Percentiles rank a stretch among this genome's conserved stretches.
These are phyloP conservation scores for Drosophila parthenogenetica DNA, from an alignment of 2,888 invertebrate species.

Conservation along the genomic window DNA sequence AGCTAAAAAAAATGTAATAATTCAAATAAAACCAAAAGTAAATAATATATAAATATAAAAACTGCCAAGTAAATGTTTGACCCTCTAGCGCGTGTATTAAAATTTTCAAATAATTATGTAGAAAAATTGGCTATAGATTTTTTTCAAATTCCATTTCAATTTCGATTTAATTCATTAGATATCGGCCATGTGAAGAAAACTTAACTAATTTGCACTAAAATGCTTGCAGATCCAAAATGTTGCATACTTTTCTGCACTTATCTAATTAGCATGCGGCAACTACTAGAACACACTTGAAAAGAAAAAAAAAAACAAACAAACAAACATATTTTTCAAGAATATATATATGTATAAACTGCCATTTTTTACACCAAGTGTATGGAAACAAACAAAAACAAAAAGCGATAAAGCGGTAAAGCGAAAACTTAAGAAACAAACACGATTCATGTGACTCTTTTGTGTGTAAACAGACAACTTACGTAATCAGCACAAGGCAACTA, in stretches of 20 bases:
- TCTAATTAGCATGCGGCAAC: conserved; percentile 63
- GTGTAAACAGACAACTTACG: conserved; percentile 54
- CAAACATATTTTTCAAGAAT: conserved; percentile 54
- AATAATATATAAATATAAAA: conserved; percentile 52
- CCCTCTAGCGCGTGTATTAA: conserved; percentile 61
- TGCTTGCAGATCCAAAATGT: conserved; percentile 49
- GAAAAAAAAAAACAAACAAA: conserved; percentile 25
- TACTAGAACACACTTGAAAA: conserved; percentile 67
- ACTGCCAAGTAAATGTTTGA: conserved; percentile 77
- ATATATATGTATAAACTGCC: conserved; percentile 81
- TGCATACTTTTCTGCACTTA: conserved; percentile 44
- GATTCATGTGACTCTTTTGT: conserved; percentile 64
- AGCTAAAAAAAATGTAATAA: conserved; percentile 40
- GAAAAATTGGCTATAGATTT: conserved; percentile 42
- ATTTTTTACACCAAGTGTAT: conserved; percentile 83
- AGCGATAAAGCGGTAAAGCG: conserved; percentile 6
- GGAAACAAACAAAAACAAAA: conserved; percentile 51
- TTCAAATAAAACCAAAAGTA: neutral
- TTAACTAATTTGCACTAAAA: conserved; percentile 32
- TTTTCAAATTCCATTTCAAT: conserved; percentile 6
- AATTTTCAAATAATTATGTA: conserved; percentile 32
- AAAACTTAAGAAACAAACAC: conserved; percentile 40
- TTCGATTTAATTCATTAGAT: conserved; percentile 16
- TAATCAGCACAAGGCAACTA: conserved; percentile 51
- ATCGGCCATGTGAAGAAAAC: conserved; percentile 21